Evolutionary conservation across 2,797 vertebrate species (phyloP), one percentile per base, ranked within the genome.

Genomic region (Dermochelys coriacea): DNA sequence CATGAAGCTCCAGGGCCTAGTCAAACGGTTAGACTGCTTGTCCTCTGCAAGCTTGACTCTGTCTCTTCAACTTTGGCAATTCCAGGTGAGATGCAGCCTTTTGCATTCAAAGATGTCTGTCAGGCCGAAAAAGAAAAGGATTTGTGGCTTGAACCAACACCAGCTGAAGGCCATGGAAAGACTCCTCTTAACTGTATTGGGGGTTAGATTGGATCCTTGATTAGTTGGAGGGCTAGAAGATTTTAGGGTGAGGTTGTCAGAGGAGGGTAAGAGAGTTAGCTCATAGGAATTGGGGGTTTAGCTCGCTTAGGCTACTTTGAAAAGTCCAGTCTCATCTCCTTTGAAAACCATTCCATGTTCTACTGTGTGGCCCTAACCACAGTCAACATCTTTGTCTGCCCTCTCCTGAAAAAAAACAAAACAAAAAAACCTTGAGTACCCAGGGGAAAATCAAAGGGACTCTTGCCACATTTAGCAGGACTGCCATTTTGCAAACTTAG

Each of bases 151-250:
- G 41, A 49, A 77, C 74, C 78, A 74, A 12, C 23, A 84, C 50
- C 11, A 41, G 2, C 18, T 89, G 1, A 74, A 95, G 47, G 41
- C 54, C 10, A 0, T 5, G 2, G 34, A 45, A 82, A 77, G 61
- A 19, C 82, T 86, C n/a, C 52, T 84, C 45, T 87, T 19, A 23
- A 10, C 64, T 85, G 21, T 37, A 25, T 78, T 61, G 37, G 47
- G 21, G 9, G 79, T 88, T 86, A 41, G 57, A 4, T 77, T 87
- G 61, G 21, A 11, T 87, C 0, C 1, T 57, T 21, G 29, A 71
- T 92, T 81, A 52, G 47, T 49, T 87, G 47, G 27, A 57, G 54
- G 51, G 37, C 25, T 79, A 89, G 61, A 85, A 87, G 78, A 45
- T 47, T 49, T 21, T 25, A 64, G 23, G 21, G 25, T 59, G 64